Conservation (phyloP, 2,797 vertebrate genomes). For the Typhlichthys subterraneus region DNA sequence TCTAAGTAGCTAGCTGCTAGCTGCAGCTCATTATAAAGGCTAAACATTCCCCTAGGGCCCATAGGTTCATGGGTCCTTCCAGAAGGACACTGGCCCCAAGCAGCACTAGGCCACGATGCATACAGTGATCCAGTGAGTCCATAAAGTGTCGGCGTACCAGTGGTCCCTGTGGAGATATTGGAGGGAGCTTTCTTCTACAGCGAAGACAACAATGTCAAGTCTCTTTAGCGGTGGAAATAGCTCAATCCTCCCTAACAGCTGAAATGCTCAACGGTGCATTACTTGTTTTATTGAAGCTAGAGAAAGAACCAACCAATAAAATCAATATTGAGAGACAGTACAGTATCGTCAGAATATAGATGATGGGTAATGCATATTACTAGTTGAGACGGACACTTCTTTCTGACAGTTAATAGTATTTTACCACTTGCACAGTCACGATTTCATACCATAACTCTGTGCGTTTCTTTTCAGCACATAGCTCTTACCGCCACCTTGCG, state of each 20-base stretch:
- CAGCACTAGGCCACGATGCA: conserved; percentile 8
- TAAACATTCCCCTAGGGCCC: background rate
- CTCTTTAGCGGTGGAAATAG: conserved; percentile 26
- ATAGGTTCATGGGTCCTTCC: background rate
- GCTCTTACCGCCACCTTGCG: conserved; percentile 82
- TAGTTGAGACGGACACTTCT: no score
- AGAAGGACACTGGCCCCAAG: background rate
- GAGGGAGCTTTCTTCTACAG: conserved; percentile 3
- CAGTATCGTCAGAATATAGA: conserved; percentile 1
- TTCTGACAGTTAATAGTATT: no score
- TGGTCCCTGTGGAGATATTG: conserved; percentile 16
- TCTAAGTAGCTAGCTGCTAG: background rate
- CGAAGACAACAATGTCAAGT: conserved; percentile 19
- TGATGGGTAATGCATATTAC: no score
- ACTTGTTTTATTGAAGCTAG: conserved; percentile 22
- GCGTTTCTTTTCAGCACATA: conserved; percentile 63
- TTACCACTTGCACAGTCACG: no score
- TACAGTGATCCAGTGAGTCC: conserved; percentile 14
- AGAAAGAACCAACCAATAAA: conserved; percentile 5
- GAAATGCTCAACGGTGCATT: conserved; percentile 32
- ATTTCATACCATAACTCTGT: background rate
- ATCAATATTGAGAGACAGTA: background rate
- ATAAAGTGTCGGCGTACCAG: conserved; percentile 1
- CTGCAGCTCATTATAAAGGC: background rate
- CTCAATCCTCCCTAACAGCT: conserved; percentile 35